phyloP scores from a whole-genome alignment of 1,140 invertebrate species.

The Drosophila pallidifrons region DNA sequence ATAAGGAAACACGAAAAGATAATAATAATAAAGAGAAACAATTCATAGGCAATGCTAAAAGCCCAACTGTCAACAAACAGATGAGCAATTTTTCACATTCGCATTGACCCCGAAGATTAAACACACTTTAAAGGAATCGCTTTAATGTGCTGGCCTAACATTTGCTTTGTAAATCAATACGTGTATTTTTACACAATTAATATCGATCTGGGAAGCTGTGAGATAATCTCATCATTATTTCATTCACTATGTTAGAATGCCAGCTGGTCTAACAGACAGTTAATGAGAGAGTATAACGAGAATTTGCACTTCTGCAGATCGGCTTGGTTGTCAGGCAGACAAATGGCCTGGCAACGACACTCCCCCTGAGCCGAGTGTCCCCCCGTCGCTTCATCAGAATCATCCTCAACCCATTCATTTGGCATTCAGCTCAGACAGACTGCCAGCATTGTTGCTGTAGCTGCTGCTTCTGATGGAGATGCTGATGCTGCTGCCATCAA shows the following conservation, averaged over 20 bases:
- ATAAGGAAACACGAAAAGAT: constrained; percentile 50
- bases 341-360: constrained; percentile 38
- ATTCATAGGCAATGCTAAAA: constrained; percentile 43
- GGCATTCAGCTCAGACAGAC: constrained; percentile 39
- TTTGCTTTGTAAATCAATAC: background rate
- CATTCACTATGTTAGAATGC: background rate
- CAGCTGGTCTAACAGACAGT: background rate
- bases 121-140: constrained; percentile 2
- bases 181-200: background rate
- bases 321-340: constrained; percentile 29
- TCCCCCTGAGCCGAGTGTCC: background rate
- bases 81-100: constrained; percentile 12
- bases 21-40: constrained; percentile 66
- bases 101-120: background rate
- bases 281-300: constrained; percentile 28
- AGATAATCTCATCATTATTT: constrained; percentile 10
- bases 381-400: background rate
- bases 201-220: background rate
- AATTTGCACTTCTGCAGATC: constrained; percentile 34
- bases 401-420: constrained; percentile 40
- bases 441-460: constrained; percentile 16
- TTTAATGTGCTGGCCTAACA: background rate
- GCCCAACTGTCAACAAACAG: constrained; percentile 55
- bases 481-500: constrained; percentile 33
- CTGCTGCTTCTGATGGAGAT: background rate